Evolutionary conservation across 2,113 vertebrate genomes (phyloP).

Genomic region (Oreochromis aureus): DNA sequence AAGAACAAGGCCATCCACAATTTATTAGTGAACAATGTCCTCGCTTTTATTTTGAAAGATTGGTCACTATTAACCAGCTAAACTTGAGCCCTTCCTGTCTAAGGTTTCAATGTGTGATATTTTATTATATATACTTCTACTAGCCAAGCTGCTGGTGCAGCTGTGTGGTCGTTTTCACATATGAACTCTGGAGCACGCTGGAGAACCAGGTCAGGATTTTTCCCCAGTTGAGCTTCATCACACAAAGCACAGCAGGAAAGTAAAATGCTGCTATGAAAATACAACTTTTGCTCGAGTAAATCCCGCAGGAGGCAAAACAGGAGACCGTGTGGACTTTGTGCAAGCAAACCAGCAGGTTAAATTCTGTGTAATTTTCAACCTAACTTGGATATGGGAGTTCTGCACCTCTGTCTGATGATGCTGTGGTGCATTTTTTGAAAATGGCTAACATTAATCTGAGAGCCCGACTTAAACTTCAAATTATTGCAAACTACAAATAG

Average conservation of each 20-base stretch:
- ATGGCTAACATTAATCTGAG: background rate
- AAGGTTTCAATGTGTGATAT: background rate
- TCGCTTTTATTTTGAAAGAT: background rate
- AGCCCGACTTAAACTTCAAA: background rate
- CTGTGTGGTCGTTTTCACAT: background rate
- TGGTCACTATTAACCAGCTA: background rate
- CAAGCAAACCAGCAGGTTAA: background rate
- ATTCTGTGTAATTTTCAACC: background rate
- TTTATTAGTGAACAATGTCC: background rate
- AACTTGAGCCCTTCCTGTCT: background rate
- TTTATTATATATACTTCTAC: background rate
- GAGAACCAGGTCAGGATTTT: background rate
- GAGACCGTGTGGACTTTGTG: fast-evolving
- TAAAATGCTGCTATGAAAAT: background rate
- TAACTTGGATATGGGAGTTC: background rate
- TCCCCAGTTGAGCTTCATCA: background rate
- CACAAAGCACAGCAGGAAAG: background rate
- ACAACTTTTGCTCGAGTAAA: background rate
- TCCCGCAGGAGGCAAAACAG: background rate
- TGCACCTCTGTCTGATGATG: background rate
- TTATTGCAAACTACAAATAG: background rate
- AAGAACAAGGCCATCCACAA: background rate
- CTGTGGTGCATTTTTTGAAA: background rate
- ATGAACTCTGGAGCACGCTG: background rate
- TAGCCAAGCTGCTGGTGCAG: background rate